Evolutionary conservation across 2,113 vertebrate species (phyloP).

Genomic region (Burhinus oedicnemus): DNA sequence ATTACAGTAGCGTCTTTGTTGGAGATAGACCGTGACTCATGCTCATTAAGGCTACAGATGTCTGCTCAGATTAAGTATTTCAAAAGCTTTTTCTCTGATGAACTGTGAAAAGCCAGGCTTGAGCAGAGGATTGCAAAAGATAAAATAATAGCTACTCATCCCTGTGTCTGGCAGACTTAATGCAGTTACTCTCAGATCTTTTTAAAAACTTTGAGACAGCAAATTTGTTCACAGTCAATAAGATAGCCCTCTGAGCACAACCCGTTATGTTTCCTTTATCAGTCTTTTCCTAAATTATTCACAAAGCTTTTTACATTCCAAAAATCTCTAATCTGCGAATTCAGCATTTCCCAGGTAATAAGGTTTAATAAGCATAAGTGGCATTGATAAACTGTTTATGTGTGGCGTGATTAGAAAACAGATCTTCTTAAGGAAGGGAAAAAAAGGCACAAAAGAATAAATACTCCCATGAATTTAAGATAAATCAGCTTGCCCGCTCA

Average conservation of each 20-base stretch:
- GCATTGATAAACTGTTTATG: constrained; percentile 24
- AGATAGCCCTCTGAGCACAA: constrained; percentile 7
- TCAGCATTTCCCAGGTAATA: constrained; percentile 44
- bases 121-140: constrained; percentile 12
- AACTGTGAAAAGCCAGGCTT: constrained; percentile 31
- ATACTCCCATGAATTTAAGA: background rate
- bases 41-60: constrained; percentile 53
- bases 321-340: background rate
- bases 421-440: background rate
- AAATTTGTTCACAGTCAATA: constrained; percentile 42
- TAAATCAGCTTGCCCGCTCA: background rate
- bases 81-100: constrained; percentile 11
- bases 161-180: background rate
- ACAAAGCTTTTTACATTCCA: constrained; percentile 25
- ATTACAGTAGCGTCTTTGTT: constrained; percentile 15
- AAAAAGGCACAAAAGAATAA: background rate
- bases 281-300: constrained; percentile 61
- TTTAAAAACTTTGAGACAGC: constrained; percentile 38
- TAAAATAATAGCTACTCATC: background rate
- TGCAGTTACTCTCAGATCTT: background rate
- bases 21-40: background rate
- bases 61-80: constrained; percentile 50
- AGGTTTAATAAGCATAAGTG: constrained; percentile 23
- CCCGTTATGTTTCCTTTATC: constrained; percentile 1
- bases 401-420: background rate